Conservation (phyloP, 2,113 vertebrate genomes). For the Thunnus thynnus region DNA sequence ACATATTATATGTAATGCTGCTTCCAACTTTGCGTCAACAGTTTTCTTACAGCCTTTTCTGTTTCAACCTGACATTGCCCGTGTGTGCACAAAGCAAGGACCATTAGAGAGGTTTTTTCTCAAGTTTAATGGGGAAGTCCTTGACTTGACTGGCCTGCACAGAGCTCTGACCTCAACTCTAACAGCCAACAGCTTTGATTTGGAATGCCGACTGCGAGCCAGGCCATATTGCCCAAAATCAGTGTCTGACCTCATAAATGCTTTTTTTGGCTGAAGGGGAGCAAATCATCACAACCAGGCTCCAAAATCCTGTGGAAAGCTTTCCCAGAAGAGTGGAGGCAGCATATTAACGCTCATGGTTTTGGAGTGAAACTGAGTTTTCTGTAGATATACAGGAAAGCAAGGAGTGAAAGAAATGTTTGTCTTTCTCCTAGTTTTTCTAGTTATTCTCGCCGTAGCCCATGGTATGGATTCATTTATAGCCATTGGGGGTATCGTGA, state of each 20-base stretch:
- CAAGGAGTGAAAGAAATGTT: no score
- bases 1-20: no score
- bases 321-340: background rate
- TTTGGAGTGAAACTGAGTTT: background rate
- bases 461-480: background rate
- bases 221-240: background rate
- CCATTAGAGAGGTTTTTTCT: background rate
- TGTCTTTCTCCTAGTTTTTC: background rate
- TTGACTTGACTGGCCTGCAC: background rate
- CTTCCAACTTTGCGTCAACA: no score
- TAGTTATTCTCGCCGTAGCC: background rate
- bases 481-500: no score
- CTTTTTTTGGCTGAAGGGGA: background rate
- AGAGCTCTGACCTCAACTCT: background rate
- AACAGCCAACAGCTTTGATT: background rate
- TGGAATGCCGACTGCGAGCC: slow-evolving; percentile 2
- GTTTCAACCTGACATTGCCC: no score
- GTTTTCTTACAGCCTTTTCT: no score
- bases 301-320: background rate
- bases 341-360: background rate
- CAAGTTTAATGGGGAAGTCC: background rate
- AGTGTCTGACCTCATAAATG: background rate
- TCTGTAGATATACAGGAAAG: background rate
- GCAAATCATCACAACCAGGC: background rate
- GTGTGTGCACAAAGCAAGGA: background rate